Conservation (phyloP, 2,113 vertebrate species). For the Eira barbara region DNA sequence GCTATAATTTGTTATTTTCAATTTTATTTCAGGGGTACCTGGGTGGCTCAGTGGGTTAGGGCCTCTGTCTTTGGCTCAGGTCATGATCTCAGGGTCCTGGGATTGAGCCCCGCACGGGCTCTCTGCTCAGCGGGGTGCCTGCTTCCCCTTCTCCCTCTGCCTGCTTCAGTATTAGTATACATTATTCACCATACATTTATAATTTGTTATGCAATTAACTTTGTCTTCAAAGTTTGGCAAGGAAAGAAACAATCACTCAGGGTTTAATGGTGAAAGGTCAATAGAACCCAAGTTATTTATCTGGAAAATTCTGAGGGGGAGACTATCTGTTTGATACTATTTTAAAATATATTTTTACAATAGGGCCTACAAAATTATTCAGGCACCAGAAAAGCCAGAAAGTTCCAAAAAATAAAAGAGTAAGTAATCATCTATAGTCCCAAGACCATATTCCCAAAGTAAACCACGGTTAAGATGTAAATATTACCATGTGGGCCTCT, state of each 20-base stretch:
- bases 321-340: background rate
- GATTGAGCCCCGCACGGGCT: no score
- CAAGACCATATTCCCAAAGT: background rate
- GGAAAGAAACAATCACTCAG: background rate
- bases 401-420: background rate
- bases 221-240: background rate
- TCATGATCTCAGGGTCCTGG: no score
- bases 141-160: no score
- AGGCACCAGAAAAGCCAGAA: background rate
- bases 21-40: background rate
- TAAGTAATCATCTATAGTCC: background rate
- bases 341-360: background rate
- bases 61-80: no score
- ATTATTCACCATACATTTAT: background rate
- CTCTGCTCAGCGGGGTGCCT: no score
- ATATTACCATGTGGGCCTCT: background rate
- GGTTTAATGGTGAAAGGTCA: background rate
- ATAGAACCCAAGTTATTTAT: background rate
- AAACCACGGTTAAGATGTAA: background rate
- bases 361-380: background rate
- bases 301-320: background rate
- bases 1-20: background rate
- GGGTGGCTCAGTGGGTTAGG: no score
- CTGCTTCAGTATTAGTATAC: background rate
- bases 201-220: background rate